These are phyloP conservation scores for Drosophila atroscutellata DNA, from an alignment of 2,888 invertebrate genomes.

Conservation along the genomic window DNA sequence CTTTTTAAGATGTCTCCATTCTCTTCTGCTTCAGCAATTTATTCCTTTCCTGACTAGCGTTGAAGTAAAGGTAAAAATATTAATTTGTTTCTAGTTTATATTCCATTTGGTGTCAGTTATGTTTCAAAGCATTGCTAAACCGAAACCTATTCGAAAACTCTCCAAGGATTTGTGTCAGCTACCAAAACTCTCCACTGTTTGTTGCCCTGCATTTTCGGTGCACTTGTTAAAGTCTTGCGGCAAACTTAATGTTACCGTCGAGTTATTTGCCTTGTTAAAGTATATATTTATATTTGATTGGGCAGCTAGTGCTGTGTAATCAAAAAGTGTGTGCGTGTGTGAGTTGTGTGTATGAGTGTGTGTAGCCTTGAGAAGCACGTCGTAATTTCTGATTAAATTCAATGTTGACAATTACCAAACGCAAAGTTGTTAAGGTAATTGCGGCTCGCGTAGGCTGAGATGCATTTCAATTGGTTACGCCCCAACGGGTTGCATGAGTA, in stretches of 20 bases:
- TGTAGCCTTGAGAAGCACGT: constrained; percentile 46
- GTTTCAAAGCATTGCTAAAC: not conserved
- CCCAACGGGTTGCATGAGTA: constrained; percentile 18
- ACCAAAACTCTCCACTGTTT: constrained; percentile 1
- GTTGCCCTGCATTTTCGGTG: constrained; percentile 3
- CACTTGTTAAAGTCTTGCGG: not conserved
- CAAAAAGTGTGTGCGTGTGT: not conserved
- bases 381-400: constrained; percentile 71
- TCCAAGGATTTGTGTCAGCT: not conserved
- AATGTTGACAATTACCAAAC: constrained; percentile 67
- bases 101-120: not conserved
- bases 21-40: not conserved
- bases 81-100: too few relatives aligned
- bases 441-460: constrained; percentile 66
- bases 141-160: not conserved
- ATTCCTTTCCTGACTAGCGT: not conserved
- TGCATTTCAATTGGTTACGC: constrained; percentile 69
- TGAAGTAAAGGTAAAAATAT: not conserved
- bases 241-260: constrained; percentile 14
- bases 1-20: not conserved
- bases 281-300: constrained; percentile 41
- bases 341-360: not conserved
- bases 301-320: constrained; percentile 13
- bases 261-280: constrained; percentile 24
- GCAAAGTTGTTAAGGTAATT: constrained; percentile 75